Evolutionary conservation across 2,888 invertebrate species (phyloP).

Genomic region (Acronicta alni): DNA sequence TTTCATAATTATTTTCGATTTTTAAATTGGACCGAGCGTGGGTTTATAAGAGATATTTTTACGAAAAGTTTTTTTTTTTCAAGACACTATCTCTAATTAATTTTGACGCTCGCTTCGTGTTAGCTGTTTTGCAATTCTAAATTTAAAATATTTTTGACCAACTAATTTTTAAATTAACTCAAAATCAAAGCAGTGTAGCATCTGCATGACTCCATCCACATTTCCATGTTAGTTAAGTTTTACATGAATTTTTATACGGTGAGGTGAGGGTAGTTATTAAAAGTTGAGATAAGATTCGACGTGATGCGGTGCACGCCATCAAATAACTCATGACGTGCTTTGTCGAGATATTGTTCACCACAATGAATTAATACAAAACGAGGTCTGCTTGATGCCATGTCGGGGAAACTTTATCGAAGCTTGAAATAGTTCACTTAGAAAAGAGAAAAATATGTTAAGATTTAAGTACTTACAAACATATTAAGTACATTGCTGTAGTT

Average conservation of each 20-base stretch:
- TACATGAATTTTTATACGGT: constrained; percentile 73
- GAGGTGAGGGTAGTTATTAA: constrained; percentile 75
- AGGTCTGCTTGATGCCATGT: constrained; percentile 45
- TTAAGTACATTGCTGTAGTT: too few species aligned
- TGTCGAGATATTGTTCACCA: constrained; percentile 59
- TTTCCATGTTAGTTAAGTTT: constrained; percentile 67
- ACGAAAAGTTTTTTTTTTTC: too few species aligned
- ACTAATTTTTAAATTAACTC: background rate
- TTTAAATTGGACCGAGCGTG: too few species aligned
- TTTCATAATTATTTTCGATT: too few species aligned
- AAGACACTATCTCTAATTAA: too few species aligned
- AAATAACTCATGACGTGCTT: constrained; percentile 65
- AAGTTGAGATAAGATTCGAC: constrained; percentile 77
- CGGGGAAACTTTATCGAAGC: constrained; percentile 26
- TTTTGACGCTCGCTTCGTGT: too few species aligned
- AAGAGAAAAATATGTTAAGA: background rate
- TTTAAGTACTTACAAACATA: background rate
- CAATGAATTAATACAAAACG: constrained; percentile 54
- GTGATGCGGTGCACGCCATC: constrained; percentile 76
- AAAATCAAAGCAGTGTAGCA: constrained; percentile 54
- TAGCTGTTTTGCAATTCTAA: too few species aligned
- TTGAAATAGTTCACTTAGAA: constrained; percentile 2
- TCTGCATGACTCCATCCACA: constrained; percentile 51
- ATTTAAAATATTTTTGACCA: too few species aligned
- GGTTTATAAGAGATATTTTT: too few species aligned